phyloP scores from a whole-genome alignment of 2,888 invertebrate species.

The Julus scanicus region DNA sequence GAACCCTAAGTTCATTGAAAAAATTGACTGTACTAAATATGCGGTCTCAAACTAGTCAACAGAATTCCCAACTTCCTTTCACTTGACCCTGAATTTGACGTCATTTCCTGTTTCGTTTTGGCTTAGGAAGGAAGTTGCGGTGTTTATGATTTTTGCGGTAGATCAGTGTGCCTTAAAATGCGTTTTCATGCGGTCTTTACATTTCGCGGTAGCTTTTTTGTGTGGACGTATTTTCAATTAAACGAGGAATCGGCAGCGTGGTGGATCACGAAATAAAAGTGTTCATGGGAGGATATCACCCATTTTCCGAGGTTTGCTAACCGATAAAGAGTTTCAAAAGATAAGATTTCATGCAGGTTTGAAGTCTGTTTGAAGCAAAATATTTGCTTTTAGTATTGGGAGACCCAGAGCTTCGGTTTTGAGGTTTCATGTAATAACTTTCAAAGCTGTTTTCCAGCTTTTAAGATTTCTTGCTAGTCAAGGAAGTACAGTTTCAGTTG shows the following conservation, averaged over 20 bases:
- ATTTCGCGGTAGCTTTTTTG: background rate
- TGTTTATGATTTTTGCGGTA: background rate
- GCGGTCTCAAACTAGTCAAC: too few relatives aligned
- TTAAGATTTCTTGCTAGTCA: too few relatives aligned
- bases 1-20: too few relatives aligned
- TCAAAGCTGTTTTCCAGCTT: too few relatives aligned
- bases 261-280: conserved; percentile 24
- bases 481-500: too few relatives aligned
- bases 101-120: background rate
- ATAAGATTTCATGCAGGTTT: background rate
- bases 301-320: background rate
- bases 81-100: background rate
- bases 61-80: background rate
- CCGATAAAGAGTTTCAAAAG: background rate
- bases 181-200: background rate
- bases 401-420: too few relatives aligned
- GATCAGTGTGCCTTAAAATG: background rate
- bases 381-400: background rate
- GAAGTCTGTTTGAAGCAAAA: background rate
- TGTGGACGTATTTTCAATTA: background rate
- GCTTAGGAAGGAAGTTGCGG: conserved; percentile 4
- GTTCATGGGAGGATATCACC: background rate
- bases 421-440: too few relatives aligned
- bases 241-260: background rate
- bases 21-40: too few relatives aligned